Conservation (phyloP, 2,113 vertebrate species). For the Rhizomys pruinosus region DNA sequence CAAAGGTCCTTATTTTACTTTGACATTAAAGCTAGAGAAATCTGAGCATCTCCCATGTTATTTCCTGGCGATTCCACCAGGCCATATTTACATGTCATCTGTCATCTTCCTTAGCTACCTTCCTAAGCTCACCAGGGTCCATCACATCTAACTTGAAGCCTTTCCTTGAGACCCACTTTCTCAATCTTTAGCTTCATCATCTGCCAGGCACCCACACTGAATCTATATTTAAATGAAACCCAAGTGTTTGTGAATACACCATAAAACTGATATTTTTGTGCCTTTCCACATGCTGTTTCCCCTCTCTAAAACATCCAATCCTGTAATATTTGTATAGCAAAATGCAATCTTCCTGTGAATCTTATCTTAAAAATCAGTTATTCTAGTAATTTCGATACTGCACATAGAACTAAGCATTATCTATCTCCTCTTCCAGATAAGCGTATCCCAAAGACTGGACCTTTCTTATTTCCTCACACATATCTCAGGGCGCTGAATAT, state of each 20-base stretch:
- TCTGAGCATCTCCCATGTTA: too few relatives aligned
- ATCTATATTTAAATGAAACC: background rate
- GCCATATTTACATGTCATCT: too few relatives aligned
- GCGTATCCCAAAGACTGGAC: accelerated
- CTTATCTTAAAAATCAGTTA: background rate
- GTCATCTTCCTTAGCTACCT: background rate
- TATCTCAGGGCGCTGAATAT: background rate
- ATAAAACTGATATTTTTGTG: background rate
- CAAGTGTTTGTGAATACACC: background rate
- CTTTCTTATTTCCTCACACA: background rate
- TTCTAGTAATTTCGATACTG: background rate
- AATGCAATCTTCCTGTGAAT: too few relatives aligned
- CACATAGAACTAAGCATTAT: background rate
- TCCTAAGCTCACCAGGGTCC: background rate
- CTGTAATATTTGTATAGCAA: background rate
- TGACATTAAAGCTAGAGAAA: too few relatives aligned
- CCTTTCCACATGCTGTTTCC: background rate
- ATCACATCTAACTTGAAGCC: background rate
- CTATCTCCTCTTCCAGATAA: background rate
- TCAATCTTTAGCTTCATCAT: background rate
- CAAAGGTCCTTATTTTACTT: too few relatives aligned
- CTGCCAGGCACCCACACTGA: background rate
- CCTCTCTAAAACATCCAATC: background rate
- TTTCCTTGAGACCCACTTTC: background rate
- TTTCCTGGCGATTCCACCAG: too few relatives aligned